These are phyloP conservation scores for Chironomus tentans DNA, from an alignment of 2,888 invertebrate genomes.

Conservation along the genomic window DNA sequence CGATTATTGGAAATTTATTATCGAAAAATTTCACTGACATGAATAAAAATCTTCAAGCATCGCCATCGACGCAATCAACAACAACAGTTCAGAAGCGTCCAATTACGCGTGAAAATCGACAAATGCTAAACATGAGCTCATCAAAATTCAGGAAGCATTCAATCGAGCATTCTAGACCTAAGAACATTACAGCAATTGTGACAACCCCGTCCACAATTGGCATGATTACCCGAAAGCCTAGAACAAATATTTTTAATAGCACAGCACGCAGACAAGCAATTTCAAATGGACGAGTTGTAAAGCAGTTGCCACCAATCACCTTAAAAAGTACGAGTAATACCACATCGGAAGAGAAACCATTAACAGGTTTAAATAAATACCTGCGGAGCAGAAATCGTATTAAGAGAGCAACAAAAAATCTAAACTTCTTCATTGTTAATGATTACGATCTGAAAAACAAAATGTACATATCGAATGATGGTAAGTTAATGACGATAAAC, in stretches of 20 bases:
- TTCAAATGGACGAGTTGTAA: constrained; percentile 15
- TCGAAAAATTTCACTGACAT: constrained; percentile 43
- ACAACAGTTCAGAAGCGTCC: constrained; percentile 20
- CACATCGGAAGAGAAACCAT: constrained; percentile 1
- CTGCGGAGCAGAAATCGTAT: constrained; percentile 3
- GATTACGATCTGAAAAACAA: constrained; percentile 72
- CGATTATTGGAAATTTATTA: constrained; percentile 62
- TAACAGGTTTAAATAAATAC: constrained; percentile 3
- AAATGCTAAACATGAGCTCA: constrained; percentile 22
- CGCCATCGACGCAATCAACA: constrained; percentile 21
- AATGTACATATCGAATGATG: constrained; percentile 68
- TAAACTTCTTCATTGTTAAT: constrained; percentile 70
- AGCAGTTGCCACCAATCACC: constrained; percentile 19
- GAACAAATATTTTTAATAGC: constrained; percentile 12
- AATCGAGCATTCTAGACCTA: not conserved
- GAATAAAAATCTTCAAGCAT: constrained; percentile 30
- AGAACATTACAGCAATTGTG: constrained; percentile 7
- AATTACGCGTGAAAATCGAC: constrained; percentile 28
- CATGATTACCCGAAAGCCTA: constrained; percentile 14
- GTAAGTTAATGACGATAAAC: constrained; percentile 66
- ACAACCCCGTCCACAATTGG: constrained; percentile 9
- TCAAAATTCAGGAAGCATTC: constrained; percentile 28
- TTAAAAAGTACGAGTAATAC: constrained; percentile 3
- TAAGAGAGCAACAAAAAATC: constrained; percentile 36
- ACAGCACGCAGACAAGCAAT: constrained; percentile 9